A percentile compares a stretch with the other conserved stretches of the same genome.
Evolutionary conservation across 2,888 invertebrate genomes (phyloP).

Genomic region (Pecten maximus): DNA sequence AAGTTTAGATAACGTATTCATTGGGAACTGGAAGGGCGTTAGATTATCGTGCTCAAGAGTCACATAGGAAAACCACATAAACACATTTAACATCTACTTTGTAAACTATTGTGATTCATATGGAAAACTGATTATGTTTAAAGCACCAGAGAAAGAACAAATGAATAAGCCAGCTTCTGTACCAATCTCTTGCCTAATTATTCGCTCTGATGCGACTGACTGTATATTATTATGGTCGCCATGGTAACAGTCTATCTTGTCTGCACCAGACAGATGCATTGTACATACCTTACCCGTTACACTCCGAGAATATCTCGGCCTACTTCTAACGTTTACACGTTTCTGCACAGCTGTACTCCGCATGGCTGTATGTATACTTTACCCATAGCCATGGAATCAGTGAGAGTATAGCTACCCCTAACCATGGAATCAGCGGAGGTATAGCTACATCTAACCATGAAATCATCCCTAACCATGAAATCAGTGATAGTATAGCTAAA

Average conservation of each 20-base stretch:
- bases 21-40: not conserved
- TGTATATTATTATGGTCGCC: conserved; percentile 1
- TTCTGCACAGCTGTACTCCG: not conserved
- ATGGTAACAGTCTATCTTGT: conserved; percentile 33
- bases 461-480: too few relatives aligned
- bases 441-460: too few relatives aligned
- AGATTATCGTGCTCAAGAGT: not conserved
- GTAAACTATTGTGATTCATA: conserved; percentile 6
- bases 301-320: conserved; percentile 23
- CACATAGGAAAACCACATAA: not conserved
- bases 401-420: too few relatives aligned
- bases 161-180: not conserved
- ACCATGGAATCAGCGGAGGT: too few relatives aligned
- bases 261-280: conserved; percentile 30
- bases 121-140: conserved; percentile 17
- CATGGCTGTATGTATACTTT: not conserved
- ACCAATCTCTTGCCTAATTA: conserved; percentile 15
- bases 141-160: not conserved
- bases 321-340: conserved; percentile 15
- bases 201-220: conserved; percentile 21
- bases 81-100: not conserved
- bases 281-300: conserved; percentile 24
- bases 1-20: not conserved
- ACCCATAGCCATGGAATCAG: not conserved
- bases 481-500: too few relatives aligned